A percentile compares a stretch with the other conserved stretches of the same genome.
Evolutionary conservation across 2,113 vertebrate species (phyloP).

Genomic region (Thamnophis sirtalis): DNA sequence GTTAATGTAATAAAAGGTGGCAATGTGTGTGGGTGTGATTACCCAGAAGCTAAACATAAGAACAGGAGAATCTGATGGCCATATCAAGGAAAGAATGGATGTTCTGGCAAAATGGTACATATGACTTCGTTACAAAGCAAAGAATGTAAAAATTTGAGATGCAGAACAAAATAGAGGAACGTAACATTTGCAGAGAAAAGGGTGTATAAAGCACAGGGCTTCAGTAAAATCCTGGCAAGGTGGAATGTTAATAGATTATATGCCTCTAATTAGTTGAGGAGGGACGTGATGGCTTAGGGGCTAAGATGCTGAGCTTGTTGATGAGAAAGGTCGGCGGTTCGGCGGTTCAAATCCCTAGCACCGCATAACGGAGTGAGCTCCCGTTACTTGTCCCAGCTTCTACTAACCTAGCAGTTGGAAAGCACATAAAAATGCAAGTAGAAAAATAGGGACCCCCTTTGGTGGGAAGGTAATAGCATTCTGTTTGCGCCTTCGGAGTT

Average conservation of each 20-base stretch:
- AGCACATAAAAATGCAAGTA: too few relatives aligned
- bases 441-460: too few relatives aligned
- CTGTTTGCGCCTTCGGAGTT: too few relatives aligned
- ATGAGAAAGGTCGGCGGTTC: too few relatives aligned
- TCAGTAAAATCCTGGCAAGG: not conserved
- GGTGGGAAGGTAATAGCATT: too few relatives aligned
- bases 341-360: too few relatives aligned
- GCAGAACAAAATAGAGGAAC: not conserved
- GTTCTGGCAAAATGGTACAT: not conserved
- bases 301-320: too few relatives aligned
- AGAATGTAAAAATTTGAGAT: not conserved
- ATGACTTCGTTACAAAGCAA: not conserved
- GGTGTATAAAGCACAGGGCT: not conserved
- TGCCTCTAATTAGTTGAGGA: not conserved
- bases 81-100: not conserved
- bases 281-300: too few relatives aligned
- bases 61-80: not conserved
- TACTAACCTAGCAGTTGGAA: too few relatives aligned
- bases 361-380: too few relatives aligned
- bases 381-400: too few relatives aligned
- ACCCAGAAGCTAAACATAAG: not conserved
- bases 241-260: not conserved
- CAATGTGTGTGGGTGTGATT: not conserved
- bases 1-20: not conserved
- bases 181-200: not conserved